Evolutionary conservation across 2,888 invertebrate genomes (phyloP), one percentile per base, ranked within the genome.

Genomic region (Athripsodes cinereus): DNA sequence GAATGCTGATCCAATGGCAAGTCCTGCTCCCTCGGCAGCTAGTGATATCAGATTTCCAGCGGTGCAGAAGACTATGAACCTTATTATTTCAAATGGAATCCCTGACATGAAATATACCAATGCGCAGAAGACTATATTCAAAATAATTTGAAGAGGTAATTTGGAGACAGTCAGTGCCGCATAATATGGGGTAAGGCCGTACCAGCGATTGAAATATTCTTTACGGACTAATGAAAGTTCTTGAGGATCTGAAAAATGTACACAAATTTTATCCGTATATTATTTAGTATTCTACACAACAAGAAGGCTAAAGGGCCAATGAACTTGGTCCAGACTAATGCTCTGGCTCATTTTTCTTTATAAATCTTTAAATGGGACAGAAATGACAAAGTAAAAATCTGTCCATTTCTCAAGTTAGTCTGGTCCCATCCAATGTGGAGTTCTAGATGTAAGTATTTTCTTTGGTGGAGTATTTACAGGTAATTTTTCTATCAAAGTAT

Each of bases 21-120:
- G 69, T 0, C 91, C 92, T 69, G 90, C 79, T 31, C 89, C 88
- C 69, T 92, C 92, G 18, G 90, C 85, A 0, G 86, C 86, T 44
- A 92, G 73, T 0, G 88, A 86, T 8, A 87, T 84, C 55, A 86
- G 74, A 53, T 87, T 81, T 0, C 86, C 85, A 22, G 88, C 79
- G 0, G 84, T 67, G 31, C 85, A 80, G 70, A 89, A 90, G 56
- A 85, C 75, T 8, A 79, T 69, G 68, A 89, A 92, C 26, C 91
- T 79, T 64, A 76, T 68, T 48, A 81, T 68, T 62, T 84, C 80
- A 35, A 81, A 78, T 0, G 91, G 91, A 64, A 91, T 80, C 0
- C 88, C 88, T 0, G 85, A 75, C 81, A 85, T 81, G 69, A 80
- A 82, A 67, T 82, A 86, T 3, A 82, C 81, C 6, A 85, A 73